These are phyloP conservation scores for Apantesis nais DNA, from an alignment of 2,888 invertebrate species.

Conservation along the genomic window DNA sequence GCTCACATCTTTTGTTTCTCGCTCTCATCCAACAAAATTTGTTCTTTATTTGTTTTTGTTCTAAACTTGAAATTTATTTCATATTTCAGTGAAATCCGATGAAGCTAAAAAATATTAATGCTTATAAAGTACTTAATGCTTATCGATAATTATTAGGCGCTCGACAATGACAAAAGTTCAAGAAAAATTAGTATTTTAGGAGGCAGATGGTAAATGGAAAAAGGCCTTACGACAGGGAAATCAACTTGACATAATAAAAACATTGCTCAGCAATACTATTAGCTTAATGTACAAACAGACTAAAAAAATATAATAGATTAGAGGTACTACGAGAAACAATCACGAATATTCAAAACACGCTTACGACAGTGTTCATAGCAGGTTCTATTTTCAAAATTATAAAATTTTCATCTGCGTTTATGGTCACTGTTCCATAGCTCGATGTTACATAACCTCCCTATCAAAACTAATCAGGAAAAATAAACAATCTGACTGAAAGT, in stretches of 20 bases:
- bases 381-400: not conserved
- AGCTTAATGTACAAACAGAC: not conserved
- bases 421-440: not conserved
- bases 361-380: too few relatives aligned
- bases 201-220: not conserved
- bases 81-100: not conserved
- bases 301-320: not conserved
- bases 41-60: constrained; percentile 4
- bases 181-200: not conserved
- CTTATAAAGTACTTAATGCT: not conserved
- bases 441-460: not conserved
- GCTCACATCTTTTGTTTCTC: constrained; percentile 38
- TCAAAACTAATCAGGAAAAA: too few relatives aligned
- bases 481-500: too few relatives aligned
- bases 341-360: not conserved
- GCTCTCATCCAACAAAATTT: constrained; percentile 16
- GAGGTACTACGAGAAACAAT: not conserved
- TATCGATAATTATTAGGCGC: not conserved
- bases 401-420: not conserved
- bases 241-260: not conserved
- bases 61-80: constrained; percentile 8
- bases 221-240: not conserved
- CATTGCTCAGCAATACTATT: not conserved
- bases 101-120: not conserved
- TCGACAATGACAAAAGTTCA: not conserved